A percentile compares a stretch with the other conserved stretches of the same genome.
phyloP scores from a whole-genome alignment of 2,888 invertebrate species.

The Eubasilissa splendida region DNA sequence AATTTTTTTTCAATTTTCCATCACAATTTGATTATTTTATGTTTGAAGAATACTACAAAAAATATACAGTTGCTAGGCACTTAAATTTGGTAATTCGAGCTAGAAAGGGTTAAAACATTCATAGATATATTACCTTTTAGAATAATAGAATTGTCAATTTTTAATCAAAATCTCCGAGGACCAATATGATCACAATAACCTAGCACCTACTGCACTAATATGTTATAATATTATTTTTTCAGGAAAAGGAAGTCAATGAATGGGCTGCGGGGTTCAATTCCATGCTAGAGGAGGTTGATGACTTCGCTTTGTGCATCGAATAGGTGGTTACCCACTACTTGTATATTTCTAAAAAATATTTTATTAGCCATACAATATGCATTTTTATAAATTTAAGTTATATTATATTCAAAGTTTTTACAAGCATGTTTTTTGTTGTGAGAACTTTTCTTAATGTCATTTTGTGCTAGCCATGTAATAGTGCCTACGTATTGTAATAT shows the following conservation, averaged over 20 bases:
- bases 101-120: neutral
- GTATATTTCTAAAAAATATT: neutral
- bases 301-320: conserved; percentile 68
- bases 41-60: too few relatives aligned
- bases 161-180: neutral
- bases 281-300: conserved; percentile 74
- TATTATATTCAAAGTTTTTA: neutral
- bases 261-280: conserved; percentile 75
- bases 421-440: too few relatives aligned
- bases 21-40: too few relatives aligned
- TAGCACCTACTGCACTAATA: neutral
- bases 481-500: conserved; percentile 3
- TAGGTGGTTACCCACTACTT: conserved; percentile 58
- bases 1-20: too few relatives aligned
- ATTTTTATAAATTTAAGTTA: neutral
- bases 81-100: too few relatives aligned
- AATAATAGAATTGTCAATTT: neutral
- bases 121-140: neutral
- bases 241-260: conserved; percentile 71
- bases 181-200: neutral
- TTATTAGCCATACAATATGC: too few relatives aligned
- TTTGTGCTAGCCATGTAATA: conserved; percentile 2
- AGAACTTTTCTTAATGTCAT: too few relatives aligned
- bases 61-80: too few relatives aligned
- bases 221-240: conserved; percentile 60